Evolutionary conservation across 2,797 vertebrate genomes (phyloP).

Genomic region (Paguma larvata): DNA sequence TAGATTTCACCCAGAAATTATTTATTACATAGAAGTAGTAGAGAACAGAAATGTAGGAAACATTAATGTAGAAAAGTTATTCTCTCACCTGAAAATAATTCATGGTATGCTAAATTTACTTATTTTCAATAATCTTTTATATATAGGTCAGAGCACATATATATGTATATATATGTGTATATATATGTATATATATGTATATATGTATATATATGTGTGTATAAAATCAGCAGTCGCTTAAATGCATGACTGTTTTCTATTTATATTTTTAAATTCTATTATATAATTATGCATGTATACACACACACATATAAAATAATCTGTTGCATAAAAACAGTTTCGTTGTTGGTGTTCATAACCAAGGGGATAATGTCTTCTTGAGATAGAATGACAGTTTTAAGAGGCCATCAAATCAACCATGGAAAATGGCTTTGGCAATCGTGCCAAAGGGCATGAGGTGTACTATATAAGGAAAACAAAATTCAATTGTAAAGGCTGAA

Average conservation of each 20-base stretch:
- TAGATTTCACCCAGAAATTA: constrained; percentile 50
- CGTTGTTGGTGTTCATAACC: constrained; percentile 18
- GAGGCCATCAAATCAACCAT: constrained; percentile 64
- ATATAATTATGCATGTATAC: not conserved
- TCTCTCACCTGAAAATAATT: not conserved
- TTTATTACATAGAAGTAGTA: not conserved
- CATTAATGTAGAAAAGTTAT: constrained; percentile 41
- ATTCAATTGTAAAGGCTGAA: constrained; percentile 54
- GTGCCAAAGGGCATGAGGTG: constrained; percentile 42
- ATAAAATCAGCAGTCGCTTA: constrained; percentile 21
- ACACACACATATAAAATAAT: not conserved
- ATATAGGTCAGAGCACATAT: not conserved
- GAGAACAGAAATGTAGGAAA: constrained; percentile 42
- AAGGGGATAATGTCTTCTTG: constrained; percentile 38
- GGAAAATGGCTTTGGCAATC: constrained; percentile 55
- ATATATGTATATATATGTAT: not conserved
- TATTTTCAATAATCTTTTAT: constrained; percentile 31
- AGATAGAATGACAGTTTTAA: constrained; percentile 54
- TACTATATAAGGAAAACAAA: constrained; percentile 57
- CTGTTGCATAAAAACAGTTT: constrained; percentile 41
- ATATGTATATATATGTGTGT: not conserved
- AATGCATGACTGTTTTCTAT: not conserved
- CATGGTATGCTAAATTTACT: not conserved
- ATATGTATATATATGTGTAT: not conserved
- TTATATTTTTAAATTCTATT: not conserved